Conservation (phyloP, 2,888 invertebrate species). For the Idaea dimidiata region DNA sequence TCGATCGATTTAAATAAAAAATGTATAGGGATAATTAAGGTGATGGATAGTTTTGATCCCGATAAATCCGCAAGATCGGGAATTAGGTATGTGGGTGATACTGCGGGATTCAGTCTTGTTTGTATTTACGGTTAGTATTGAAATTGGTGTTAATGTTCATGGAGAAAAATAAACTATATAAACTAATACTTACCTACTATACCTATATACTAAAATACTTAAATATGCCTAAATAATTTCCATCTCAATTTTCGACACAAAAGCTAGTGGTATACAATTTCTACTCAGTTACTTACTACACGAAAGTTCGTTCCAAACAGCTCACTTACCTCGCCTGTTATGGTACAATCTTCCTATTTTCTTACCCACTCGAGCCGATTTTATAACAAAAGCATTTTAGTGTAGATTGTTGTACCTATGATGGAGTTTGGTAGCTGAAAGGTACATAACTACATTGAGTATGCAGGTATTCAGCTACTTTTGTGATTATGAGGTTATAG, state of each 20-base stretch:
- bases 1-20: no score
- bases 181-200: neutral
- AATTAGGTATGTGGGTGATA: no score
- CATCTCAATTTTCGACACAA: neutral
- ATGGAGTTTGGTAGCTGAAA: neutral
- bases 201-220: neutral
- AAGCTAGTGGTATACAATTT: neutral
- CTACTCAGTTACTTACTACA: neutral
- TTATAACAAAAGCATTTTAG: constrained; percentile 1
- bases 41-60: no score
- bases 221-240: neutral
- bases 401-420: neutral
- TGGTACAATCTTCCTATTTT: neutral
- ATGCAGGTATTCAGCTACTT: neutral
- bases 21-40: no score
- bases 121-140: no score
- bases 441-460: no score
- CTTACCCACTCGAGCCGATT: neutral
- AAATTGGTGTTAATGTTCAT: no score
- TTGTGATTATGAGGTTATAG: neutral
- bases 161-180: no score
- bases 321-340: neutral
- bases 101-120: no score
- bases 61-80: no score
- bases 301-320: neutral